Evolutionary conservation across 1,140 invertebrate species (phyloP).

Genomic region (Drosophila hydei): DNA sequence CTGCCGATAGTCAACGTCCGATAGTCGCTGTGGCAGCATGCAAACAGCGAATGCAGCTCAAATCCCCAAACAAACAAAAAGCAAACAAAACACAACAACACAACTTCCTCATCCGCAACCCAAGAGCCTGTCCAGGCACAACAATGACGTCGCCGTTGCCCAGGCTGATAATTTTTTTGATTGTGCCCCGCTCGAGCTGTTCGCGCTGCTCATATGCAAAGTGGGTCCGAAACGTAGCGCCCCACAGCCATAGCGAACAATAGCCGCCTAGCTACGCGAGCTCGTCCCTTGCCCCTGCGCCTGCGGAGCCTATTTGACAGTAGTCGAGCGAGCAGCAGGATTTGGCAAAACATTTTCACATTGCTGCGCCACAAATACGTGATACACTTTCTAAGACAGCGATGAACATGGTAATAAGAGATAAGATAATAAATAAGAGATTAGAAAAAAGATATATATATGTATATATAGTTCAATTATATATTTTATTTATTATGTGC

Average conservation of each 20-base stretch:
- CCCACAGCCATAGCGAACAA: too few relatives aligned
- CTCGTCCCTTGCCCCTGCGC: conserved; percentile 41
- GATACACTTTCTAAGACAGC: not conserved
- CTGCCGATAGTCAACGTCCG: conserved; percentile 65
- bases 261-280: conserved; percentile 3
- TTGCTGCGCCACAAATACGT: not conserved
- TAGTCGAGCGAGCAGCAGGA: conserved; percentile 12
- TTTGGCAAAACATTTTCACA: not conserved
- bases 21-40: conserved; percentile 58
- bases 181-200: conserved; percentile 23
- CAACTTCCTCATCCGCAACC: conserved; percentile 71
- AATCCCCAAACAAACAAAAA: conserved; percentile 18
- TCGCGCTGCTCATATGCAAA: conserved; percentile 47
- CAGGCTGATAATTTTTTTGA: conserved; percentile 44
- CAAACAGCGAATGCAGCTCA: too few relatives aligned
- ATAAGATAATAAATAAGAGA: too few relatives aligned
- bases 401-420: not conserved
- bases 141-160: conserved; percentile 32
- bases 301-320: conserved; percentile 43
- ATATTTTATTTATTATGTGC: too few relatives aligned
- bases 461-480: too few relatives aligned
- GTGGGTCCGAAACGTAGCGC: conserved; percentile 25
- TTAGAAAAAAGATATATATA: not conserved
- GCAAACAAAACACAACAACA: conserved; percentile 35
- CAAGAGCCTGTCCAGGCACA: conserved; percentile 15